Evolutionary conservation across 2,113 vertebrate genomes (phyloP).

Genomic region (Nestor notabilis): DNA sequence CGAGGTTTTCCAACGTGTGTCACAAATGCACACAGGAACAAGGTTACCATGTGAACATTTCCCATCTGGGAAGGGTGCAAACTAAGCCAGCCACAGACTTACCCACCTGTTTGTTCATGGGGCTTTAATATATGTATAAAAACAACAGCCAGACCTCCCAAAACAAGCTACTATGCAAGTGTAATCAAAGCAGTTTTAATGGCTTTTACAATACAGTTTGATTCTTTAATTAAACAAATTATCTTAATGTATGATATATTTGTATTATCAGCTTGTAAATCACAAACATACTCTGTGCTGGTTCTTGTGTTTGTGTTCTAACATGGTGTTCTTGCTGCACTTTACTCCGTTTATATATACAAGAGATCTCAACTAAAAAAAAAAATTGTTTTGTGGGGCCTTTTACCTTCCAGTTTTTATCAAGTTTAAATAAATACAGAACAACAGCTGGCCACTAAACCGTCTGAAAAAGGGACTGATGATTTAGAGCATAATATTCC

Average conservation of each 20-base stretch:
- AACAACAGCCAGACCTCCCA: background rate
- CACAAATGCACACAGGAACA: background rate
- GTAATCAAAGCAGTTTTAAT: background rate
- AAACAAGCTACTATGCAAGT: background rate
- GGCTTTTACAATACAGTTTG: background rate
- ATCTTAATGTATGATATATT: background rate
- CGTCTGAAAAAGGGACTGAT: background rate
- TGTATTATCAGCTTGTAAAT: background rate
- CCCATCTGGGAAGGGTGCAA: background rate
- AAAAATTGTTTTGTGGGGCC: background rate
- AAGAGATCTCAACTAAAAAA: background rate
- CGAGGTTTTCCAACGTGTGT: background rate
- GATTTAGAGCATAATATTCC: background rate
- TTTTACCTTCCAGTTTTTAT: background rate
- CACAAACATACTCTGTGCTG: background rate
- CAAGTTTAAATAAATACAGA: background rate
- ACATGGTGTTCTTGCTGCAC: background rate
- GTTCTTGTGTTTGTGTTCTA: background rate
- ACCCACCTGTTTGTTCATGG: background rate
- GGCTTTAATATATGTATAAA: background rate
- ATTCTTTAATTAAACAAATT: background rate
- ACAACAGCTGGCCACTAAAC: background rate
- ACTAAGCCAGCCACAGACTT: background rate
- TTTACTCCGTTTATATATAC: background rate
- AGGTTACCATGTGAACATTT: background rate